Percentiles rank a stretch among this genome's conserved stretches.
These are phyloP conservation scores for Drosophila subobscura DNA, from an alignment of 1,140 invertebrate species.

Conservation along the genomic window DNA sequence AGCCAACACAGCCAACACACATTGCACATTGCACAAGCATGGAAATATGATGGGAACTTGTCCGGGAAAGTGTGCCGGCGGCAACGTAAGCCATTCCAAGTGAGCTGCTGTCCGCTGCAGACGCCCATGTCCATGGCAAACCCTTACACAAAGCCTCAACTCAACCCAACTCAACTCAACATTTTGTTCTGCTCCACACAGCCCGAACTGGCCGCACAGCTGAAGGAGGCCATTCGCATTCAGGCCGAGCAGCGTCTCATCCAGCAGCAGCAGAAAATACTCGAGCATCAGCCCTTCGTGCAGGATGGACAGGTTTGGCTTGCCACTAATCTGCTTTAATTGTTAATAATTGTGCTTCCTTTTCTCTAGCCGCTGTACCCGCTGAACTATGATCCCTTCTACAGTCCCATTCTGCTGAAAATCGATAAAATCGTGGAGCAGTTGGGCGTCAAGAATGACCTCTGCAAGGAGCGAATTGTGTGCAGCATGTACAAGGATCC, in stretches of 20 bases:
- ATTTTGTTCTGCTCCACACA: slow-evolving; percentile 22
- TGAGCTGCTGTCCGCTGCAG: slow-evolving; percentile 24
- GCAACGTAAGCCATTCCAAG: not conserved
- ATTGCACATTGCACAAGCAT: slow-evolving; percentile 33
- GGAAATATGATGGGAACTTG: slow-evolving; percentile 31
- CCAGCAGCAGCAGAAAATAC: slow-evolving; percentile 82
- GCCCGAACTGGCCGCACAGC: slow-evolving; percentile 74
- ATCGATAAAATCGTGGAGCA: slow-evolving; percentile 90
- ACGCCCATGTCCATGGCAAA: slow-evolving; percentile 8
- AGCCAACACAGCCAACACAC: too few relatives aligned
- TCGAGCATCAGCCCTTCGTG: slow-evolving; percentile 81
- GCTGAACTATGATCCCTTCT: slow-evolving; percentile 88
- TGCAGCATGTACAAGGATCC: slow-evolving; percentile 93
- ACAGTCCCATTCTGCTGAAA: slow-evolving; percentile 89
- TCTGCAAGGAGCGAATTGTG: slow-evolving; percentile 90
- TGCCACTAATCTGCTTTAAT: slow-evolving; percentile 5
- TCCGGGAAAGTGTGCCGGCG: slow-evolving; percentile 62
- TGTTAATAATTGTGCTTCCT: slow-evolving; percentile 23
- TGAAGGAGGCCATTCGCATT: slow-evolving; percentile 83
- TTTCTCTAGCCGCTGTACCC: slow-evolving; percentile 75
- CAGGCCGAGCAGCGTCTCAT: slow-evolving; percentile 81
- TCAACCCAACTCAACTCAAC: not conserved
- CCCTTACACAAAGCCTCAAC: slow-evolving; percentile 3
- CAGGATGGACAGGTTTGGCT: slow-evolving; percentile 80
- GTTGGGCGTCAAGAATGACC: slow-evolving; percentile 87